Conservation (phyloP, 2,113 vertebrate genomes). For the Peromyscus maniculatus region DNA sequence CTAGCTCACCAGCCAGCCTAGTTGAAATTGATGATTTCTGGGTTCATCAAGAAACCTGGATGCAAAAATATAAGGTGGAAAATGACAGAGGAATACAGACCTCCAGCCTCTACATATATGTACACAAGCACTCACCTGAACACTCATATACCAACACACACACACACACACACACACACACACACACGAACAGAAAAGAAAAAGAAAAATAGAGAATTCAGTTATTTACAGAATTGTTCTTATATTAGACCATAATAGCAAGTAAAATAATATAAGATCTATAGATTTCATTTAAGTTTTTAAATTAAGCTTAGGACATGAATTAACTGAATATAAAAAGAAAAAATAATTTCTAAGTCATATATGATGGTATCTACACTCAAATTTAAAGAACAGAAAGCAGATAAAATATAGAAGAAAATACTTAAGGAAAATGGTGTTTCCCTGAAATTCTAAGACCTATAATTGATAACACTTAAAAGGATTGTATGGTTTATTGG, state of each 20-base stretch:
- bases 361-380: background rate
- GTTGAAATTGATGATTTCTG: background rate
- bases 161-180: background rate
- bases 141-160: background rate
- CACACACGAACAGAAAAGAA: background rate
- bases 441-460: background rate
- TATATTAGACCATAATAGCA: background rate
- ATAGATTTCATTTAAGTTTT: background rate
- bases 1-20: background rate
- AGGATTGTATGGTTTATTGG: background rate
- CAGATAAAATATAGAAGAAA: background rate
- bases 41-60: background rate
- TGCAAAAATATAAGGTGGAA: background rate
- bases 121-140: background rate
- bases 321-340: background rate
- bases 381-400: background rate
- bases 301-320: background rate
- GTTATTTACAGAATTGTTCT: background rate
- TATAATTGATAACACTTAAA: background rate
- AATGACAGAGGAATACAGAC: background rate
- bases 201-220: background rate
- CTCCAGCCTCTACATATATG: background rate
- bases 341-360: background rate
- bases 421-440: background rate
- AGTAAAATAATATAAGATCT: background rate